These are phyloP conservation scores for Tragelaphus strepsiceros DNA, from an alignment of 2,113 vertebrate species.

Conservation along the genomic window DNA sequence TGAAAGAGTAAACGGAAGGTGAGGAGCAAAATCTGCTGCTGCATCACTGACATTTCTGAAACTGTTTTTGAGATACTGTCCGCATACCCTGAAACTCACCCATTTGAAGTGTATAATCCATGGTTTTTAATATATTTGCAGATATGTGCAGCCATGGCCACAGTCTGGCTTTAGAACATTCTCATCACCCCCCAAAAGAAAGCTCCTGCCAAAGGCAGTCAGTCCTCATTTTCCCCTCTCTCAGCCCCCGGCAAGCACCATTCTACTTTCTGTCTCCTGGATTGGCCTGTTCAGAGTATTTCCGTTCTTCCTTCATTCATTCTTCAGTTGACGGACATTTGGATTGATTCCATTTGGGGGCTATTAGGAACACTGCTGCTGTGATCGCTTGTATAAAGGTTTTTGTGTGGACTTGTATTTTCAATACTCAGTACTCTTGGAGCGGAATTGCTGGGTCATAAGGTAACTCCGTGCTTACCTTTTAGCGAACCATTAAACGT, in stretches of 20 bases:
- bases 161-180: not conserved
- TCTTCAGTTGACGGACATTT: not conserved
- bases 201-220: not conserved
- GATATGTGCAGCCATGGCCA: not conserved
- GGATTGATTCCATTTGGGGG: not conserved
- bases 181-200: not conserved
- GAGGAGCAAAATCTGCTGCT: conserved; percentile 41
- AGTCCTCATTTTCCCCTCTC: not conserved
- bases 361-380: not conserved
- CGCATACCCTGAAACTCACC: not conserved
- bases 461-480: not conserved
- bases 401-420: not conserved
- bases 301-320: not conserved
- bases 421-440: not conserved
- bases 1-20: conserved; percentile 95
- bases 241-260: not conserved
- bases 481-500: not conserved
- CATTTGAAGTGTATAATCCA: not conserved
- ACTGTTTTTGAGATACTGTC: not conserved
- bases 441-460: not conserved
- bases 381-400: not conserved
- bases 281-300: not conserved
- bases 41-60: not conserved
- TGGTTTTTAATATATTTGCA: not conserved
- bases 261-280: not conserved